phyloP scores from a whole-genome alignment of 2,797 vertebrate species.

The Emys orbicularis region DNA sequence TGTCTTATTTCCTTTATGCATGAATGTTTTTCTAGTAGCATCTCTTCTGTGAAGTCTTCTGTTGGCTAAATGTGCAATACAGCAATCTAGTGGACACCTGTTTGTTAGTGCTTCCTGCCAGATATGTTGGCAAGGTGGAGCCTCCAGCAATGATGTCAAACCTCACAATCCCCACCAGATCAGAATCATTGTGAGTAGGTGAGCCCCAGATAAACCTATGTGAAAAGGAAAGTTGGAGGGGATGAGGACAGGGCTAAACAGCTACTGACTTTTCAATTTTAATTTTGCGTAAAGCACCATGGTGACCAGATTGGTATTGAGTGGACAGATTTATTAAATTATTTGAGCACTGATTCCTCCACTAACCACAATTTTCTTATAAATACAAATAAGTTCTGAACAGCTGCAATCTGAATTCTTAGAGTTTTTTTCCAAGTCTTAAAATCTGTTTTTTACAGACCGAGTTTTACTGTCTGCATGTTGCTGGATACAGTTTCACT shows the following conservation, averaged over 20 bases:
- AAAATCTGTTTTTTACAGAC: neutral
- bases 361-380: accelerated
- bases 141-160: constrained; percentile 69
- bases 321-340: neutral
- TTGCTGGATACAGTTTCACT: neutral
- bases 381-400: neutral
- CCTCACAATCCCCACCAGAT: constrained; percentile 41
- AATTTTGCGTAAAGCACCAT: neutral
- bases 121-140: constrained; percentile 63
- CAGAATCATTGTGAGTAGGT: constrained; percentile 46
- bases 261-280: neutral
- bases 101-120: constrained; percentile 57
- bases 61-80: constrained; percentile 30
- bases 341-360: accelerated
- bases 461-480: neutral
- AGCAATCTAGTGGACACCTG: constrained; percentile 73
- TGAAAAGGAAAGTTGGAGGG: neutral
- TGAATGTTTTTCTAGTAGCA: constrained; percentile 59
- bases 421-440: neutral
- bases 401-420: neutral
- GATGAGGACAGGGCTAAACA: neutral
- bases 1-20: constrained; percentile 57
- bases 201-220: neutral
- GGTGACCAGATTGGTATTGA: neutral
- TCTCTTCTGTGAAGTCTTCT: constrained; percentile 48